Evolutionary conservation across 2,113 vertebrate genomes (phyloP), one percentile per base, ranked within the genome.

Genomic region (Colius striatus): DNA sequence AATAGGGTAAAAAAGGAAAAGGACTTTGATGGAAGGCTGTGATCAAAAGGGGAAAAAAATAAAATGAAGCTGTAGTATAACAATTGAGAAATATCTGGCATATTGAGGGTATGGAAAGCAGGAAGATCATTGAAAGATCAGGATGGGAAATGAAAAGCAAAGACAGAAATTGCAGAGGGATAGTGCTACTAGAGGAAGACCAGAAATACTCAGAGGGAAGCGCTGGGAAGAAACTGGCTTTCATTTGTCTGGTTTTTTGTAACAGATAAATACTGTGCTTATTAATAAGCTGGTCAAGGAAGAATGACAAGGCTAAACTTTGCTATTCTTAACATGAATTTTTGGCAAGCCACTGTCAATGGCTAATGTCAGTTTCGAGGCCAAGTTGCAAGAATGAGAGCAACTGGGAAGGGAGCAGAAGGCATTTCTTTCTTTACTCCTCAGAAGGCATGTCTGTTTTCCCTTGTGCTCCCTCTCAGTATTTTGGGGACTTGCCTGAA

Each of bases 221-320:
- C 22, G 23, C 0, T 0, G 4, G 15, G 14, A 70, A 55, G 7
- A 48, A 25, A 70, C 32, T 14, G 11, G 4, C 7, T 55, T 74
- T 36, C 7, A 3, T 9, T 65, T 16, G 4, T 77, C 6, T 47
- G 10, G 18, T 65, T 11, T 85, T 74, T 82, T 78, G 19, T 48
- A n/a, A n/a, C 47, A 48, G 11, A 57, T 13, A 61, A 61, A 30
- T 68, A 20, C 6, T 47, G 7, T 51, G 10, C 2, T 23, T 60
- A 23, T 61, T 70, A 70, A 65, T 36, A 14, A 25, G 2, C 17
- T 34, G 6, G 12, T 34, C 41, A 71, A 38, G 22, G 5, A 36
- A 82, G 32, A 70, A 66, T 41, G 21, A 3, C 3, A 41, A 62
- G 32, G 3, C 2, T 6, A n/a, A 20, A 9, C 6, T 36, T 54